Evolutionary conservation across 2,888 invertebrate species (phyloP).

Genomic region (Perizoma affinitatum): DNA sequence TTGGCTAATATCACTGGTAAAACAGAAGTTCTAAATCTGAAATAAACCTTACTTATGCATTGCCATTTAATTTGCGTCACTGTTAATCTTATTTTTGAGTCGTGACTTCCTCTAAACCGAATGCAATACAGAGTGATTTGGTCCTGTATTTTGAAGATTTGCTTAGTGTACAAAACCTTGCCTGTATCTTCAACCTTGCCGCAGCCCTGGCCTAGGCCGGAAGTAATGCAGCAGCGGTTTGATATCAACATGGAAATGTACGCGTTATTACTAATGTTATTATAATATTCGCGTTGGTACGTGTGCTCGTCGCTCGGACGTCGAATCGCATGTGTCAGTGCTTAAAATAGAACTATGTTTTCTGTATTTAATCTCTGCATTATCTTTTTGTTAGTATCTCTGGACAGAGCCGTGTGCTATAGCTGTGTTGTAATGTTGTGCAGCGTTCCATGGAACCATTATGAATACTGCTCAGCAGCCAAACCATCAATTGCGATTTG

Average conservation of each 20-base stretch:
- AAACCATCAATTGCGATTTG: too few relatives aligned
- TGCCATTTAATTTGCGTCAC: background rate
- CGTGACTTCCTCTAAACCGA: background rate
- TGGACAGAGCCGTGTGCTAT: background rate
- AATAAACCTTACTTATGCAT: slow-evolving; percentile 10
- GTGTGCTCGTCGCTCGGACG: slow-evolving; percentile 20
- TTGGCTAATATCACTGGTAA: slow-evolving; percentile 37
- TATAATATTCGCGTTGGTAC: slow-evolving; percentile 10
- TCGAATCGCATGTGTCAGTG: slow-evolving; percentile 42
- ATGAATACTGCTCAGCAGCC: too few relatives aligned
- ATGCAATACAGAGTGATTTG: slow-evolving; percentile 1
- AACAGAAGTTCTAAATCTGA: slow-evolving; percentile 13
- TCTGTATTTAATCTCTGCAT: slow-evolving; percentile 28
- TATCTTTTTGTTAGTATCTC: slow-evolving; percentile 29
- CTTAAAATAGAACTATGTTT: slow-evolving; percentile 49
- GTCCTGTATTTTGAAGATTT: slow-evolving; percentile 19
- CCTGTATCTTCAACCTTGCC: slow-evolving; percentile 16
- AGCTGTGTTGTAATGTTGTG: too few relatives aligned
- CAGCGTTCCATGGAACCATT: too few relatives aligned
- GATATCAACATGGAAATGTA: slow-evolving; percentile 11
- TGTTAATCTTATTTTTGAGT: background rate
- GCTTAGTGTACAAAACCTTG: slow-evolving; percentile 16
- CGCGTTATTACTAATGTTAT: slow-evolving; percentile 1
- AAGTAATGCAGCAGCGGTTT: slow-evolving; percentile 38
- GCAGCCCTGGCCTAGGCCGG: slow-evolving; percentile 41